Evolutionary conservation across 2,113 vertebrate species (phyloP).

Genomic region (Salvelinus namaycush): DNA sequence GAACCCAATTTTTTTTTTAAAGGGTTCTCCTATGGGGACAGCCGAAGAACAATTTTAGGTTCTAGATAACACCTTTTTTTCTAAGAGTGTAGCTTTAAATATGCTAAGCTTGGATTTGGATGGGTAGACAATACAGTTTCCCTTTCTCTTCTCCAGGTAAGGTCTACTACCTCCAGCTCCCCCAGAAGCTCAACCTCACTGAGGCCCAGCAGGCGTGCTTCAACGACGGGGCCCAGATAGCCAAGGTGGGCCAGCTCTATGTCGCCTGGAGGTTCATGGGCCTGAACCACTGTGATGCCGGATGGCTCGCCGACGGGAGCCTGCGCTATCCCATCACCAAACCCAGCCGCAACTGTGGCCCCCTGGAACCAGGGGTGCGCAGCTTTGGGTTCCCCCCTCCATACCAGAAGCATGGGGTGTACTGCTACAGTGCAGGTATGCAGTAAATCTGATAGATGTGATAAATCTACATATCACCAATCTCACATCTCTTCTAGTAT

Average conservation of each 20-base stretch:
- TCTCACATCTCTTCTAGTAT: too few species aligned
- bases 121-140: background rate
- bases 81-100: too few species aligned
- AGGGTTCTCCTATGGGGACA: too few species aligned
- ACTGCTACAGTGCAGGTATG: slow-evolving; percentile 72
- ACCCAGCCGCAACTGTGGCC: slow-evolving; percentile 78
- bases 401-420: slow-evolving; percentile 75
- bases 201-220: slow-evolving; percentile 79
- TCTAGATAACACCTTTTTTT: background rate
- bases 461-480: too few species aligned
- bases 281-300: slow-evolving; percentile 80
- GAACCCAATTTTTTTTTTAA: too few species aligned
- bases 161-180: slow-evolving; percentile 80
- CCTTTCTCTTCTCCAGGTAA: slow-evolving; percentile 65
- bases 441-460: too few species aligned
- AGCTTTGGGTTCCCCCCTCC: slow-evolving; percentile 80
- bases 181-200: slow-evolving; percentile 69
- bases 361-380: slow-evolving; percentile 75
- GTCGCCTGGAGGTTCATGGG: slow-evolving; percentile 80
- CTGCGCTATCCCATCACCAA: slow-evolving; percentile 80
- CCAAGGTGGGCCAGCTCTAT: slow-evolving; percentile 86
- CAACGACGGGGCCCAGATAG: slow-evolving; percentile 68
- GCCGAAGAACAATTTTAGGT: too few species aligned
- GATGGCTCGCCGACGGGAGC: slow-evolving; percentile 88
- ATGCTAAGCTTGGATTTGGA: too few species aligned